Conservation (phyloP, 2,888 invertebrate species). For the Syritta pipiens region DNA sequence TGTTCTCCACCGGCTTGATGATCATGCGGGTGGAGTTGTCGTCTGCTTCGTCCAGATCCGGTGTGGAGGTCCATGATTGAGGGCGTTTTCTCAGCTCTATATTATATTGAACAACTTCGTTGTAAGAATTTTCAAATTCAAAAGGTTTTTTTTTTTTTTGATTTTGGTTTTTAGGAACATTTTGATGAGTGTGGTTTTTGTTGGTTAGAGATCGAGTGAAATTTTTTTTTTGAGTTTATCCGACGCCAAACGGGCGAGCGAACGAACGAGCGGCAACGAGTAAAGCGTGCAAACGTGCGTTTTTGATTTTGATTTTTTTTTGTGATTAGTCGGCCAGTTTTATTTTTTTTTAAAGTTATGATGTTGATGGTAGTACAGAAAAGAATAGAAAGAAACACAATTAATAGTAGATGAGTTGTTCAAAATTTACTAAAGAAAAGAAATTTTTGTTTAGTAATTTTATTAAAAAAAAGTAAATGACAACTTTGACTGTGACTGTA, state of each 20-base stretch:
- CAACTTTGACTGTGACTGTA: too few species aligned
- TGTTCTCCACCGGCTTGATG: slow-evolving; percentile 81
- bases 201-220: slow-evolving; percentile 20
- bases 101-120: slow-evolving; percentile 79
- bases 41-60: slow-evolving; percentile 84
- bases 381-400: slow-evolving; percentile 32
- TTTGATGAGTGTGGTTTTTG: too few species aligned
- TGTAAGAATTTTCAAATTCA: slow-evolving; percentile 58
- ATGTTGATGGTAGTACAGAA: slow-evolving; percentile 29
- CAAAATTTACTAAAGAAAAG: too few species aligned
- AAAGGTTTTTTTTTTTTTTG: slow-evolving; percentile 2
- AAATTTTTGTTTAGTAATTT: too few species aligned
- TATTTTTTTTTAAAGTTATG: slow-evolving; percentile 31
- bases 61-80: slow-evolving; percentile 90
- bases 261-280: slow-evolving; percentile 48
- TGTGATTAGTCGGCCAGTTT: slow-evolving; percentile 61
- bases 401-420: neutral
- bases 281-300: slow-evolving; percentile 64
- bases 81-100: slow-evolving; percentile 79
- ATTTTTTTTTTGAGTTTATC: slow-evolving; percentile 11
- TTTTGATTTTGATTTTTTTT: slow-evolving; percentile 45
- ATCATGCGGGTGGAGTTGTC: slow-evolving; percentile 40
- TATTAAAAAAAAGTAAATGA: too few species aligned
- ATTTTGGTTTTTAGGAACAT: too few species aligned
- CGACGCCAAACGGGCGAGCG: slow-evolving; percentile 62